Evolutionary conservation across 1,140 invertebrate genomes (phyloP).

Genomic region (Fopius arisanus): DNA sequence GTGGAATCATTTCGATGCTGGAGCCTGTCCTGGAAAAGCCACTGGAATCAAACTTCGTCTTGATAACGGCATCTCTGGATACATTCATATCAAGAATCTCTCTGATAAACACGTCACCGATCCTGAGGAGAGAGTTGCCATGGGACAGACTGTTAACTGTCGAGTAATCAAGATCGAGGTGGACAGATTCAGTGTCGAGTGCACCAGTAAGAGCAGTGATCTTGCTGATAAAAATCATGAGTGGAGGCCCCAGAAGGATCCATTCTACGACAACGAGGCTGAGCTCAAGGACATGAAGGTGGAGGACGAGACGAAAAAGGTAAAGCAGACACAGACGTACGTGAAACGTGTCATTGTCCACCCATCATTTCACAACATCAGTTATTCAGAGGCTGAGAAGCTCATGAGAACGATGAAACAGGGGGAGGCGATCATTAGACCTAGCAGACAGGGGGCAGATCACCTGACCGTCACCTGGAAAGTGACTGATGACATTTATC

Average conservation of each 20-base stretch:
- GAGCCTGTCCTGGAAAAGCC: constrained; percentile 93
- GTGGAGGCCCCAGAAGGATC: constrained; percentile 89
- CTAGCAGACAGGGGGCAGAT: constrained; percentile 95
- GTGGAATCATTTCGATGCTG: constrained; percentile 98
- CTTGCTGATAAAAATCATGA: constrained; percentile 89
- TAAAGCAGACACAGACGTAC: constrained; percentile 81
- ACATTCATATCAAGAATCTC: constrained; percentile 94
- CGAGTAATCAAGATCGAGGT: constrained; percentile 96
- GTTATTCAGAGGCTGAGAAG: constrained; percentile 91
- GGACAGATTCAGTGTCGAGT: constrained; percentile 92
- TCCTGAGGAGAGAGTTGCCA: constrained; percentile 88
- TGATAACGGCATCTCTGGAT: constrained; percentile 94
- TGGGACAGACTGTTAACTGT: constrained; percentile 90
- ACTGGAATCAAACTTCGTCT: constrained; percentile 88
- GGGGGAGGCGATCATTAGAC: constrained; percentile 95
- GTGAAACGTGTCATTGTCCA: constrained; percentile 97
- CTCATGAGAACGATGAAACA: constrained; percentile 91
- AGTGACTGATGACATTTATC: constrained; percentile 91
- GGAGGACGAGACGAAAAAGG: constrained; percentile 83
- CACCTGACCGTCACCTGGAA: constrained; percentile 99
- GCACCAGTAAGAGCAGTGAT: constrained; percentile 94
- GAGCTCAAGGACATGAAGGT: constrained; percentile 83
- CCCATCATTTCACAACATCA: constrained; percentile 97
- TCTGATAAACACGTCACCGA: constrained; percentile 94
- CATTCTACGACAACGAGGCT: constrained; percentile 89